Percentiles rank a stretch among this genome's conserved stretches.
phyloP scores from a whole-genome alignment of 2,888 invertebrate genomes.

The Limenitis arthemis region DNA sequence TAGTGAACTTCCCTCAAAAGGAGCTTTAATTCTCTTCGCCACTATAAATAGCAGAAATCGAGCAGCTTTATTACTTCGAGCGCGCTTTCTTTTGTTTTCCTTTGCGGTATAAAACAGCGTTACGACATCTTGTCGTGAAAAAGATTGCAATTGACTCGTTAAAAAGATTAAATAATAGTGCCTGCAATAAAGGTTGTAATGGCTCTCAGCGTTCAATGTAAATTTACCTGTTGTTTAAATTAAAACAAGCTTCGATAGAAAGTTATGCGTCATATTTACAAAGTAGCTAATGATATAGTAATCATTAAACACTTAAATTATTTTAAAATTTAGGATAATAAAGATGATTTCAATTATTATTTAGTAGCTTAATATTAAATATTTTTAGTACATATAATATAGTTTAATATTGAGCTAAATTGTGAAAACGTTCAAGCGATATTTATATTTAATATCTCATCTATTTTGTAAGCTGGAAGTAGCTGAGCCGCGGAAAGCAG shows the following conservation, averaged over 20 bases:
- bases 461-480: slow-evolving; percentile 41
- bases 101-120: slow-evolving; percentile 52
- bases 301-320: too few species aligned
- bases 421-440: too few species aligned
- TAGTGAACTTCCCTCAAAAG: slow-evolving; percentile 52
- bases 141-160: slow-evolving; percentile 35
- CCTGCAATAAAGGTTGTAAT: slow-evolving; percentile 10
- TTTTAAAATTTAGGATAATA: too few species aligned
- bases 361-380: too few species aligned
- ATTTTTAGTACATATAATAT: neutral
- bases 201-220: neutral
- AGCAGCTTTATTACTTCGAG: slow-evolving; percentile 55
- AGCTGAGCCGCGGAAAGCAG: slow-evolving; percentile 32
- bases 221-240: slow-evolving; percentile 3
- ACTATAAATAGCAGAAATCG: slow-evolving; percentile 54
- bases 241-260: slow-evolving; percentile 14
- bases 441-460: slow-evolving; percentile 28
- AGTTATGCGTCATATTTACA: slow-evolving; percentile 10
- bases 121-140: slow-evolving; percentile 48
- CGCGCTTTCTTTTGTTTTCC: slow-evolving; percentile 55
- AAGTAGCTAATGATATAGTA: too few species aligned
- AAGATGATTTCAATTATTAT: too few species aligned
- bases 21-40: slow-evolving; percentile 57
- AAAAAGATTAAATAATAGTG: slow-evolving; percentile 19
- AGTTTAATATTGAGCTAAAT: neutral